These are phyloP conservation scores for Drosophila arizonae DNA, from an alignment of 1,140 invertebrate species.

Conservation along the genomic window DNA sequence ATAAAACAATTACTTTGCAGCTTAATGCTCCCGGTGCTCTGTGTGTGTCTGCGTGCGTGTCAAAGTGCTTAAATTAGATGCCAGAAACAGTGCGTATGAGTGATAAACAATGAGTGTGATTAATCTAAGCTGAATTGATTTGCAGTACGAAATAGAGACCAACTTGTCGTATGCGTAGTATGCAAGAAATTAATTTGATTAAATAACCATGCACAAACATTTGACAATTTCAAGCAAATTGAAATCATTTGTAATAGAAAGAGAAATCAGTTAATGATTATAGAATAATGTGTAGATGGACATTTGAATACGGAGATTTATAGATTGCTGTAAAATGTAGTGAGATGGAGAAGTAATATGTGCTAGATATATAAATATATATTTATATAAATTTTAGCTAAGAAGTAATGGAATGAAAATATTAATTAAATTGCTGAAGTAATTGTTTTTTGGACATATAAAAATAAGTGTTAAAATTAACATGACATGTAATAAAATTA, in stretches of 20 bases:
- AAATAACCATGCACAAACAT: slow-evolving; percentile 1
- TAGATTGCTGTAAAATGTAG: too few species aligned
- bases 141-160: background rate
- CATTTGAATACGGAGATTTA: too few species aligned
- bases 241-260: background rate
- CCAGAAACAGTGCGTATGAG: background rate
- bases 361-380: too few species aligned
- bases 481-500: too few species aligned
- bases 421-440: too few species aligned
- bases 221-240: background rate
- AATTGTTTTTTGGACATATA: too few species aligned
- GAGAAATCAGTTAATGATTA: background rate
- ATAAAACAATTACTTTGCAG: background rate
- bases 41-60: background rate
- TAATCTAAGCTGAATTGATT: slow-evolving; percentile 12
- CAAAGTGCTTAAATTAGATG: background rate
- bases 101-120: slow-evolving; percentile 12
- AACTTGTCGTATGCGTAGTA: slow-evolving; percentile 21
- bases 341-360: too few species aligned
- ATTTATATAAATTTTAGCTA: too few species aligned
- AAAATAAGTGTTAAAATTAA: too few species aligned
- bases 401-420: too few species aligned
- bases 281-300: background rate
- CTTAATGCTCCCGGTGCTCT: background rate
- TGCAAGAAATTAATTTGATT: slow-evolving; percentile 13